Conservation (phyloP, 2,888 invertebrate species). For the Ochropleura plecta region DNA sequence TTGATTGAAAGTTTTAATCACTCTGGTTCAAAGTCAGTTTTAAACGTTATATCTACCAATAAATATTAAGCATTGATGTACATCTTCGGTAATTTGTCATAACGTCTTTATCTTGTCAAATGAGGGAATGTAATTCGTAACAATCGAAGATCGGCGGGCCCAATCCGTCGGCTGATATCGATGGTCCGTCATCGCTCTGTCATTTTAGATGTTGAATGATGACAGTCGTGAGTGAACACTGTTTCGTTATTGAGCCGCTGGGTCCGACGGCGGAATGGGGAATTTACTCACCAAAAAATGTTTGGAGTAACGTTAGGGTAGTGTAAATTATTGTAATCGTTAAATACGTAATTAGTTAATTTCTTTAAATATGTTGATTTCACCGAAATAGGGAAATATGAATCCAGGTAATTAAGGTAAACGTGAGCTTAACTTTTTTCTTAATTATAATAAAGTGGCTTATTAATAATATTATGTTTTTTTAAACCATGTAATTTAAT, state of each 20-base stretch:
- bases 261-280: conserved; percentile 36
- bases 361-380: not conserved
- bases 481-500: not conserved
- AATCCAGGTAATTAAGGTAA: conserved; percentile 1
- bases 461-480: conserved; percentile 3
- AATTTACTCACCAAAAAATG: conserved; percentile 3
- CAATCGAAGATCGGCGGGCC: conserved; percentile 73
- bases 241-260: conserved; percentile 25
- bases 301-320: not conserved
- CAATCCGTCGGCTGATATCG: conserved; percentile 82
- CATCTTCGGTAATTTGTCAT: conserved; percentile 77
- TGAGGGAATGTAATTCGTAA: conserved; percentile 76
- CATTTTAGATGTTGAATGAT: conserved; percentile 79
- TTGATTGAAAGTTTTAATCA: not conserved
- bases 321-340: conserved; percentile 29
- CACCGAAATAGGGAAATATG: not conserved
- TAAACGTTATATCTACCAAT: conserved; percentile 30
- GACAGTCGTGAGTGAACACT: conserved; percentile 76
- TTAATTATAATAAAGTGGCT: not conserved
- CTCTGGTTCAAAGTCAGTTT: conserved; percentile 1
- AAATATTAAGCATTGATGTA: conserved; percentile 56
- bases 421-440: not conserved
- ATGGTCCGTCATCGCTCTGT: conserved; percentile 82
- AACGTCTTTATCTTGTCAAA: conserved; percentile 76
- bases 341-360: conserved; percentile 18